These are phyloP conservation scores for Nothocercus julius DNA, from an alignment of 2,113 vertebrate genomes.

Conservation along the genomic window DNA sequence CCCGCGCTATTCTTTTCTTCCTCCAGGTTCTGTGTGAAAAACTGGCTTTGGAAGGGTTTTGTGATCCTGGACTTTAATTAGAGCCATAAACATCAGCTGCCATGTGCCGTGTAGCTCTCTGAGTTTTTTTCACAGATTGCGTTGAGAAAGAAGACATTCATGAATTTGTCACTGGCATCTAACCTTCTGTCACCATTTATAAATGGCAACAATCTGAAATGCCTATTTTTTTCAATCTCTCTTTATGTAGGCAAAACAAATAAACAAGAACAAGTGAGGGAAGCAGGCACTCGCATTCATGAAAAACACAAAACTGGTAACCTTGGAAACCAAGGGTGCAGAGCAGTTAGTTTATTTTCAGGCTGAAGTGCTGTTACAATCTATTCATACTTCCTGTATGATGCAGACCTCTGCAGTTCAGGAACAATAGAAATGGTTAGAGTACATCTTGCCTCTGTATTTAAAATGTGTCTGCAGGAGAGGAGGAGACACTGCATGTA, in stretches of 20 bases:
- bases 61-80: background rate
- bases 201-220: background rate
- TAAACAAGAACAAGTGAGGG: background rate
- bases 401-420: background rate
- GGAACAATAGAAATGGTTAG: background rate
- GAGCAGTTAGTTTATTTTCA: background rate
- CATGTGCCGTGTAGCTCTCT: background rate
- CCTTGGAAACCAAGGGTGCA: background rate
- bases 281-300: background rate
- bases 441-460: fast-evolving
- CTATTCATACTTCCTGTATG: background rate
- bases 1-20: background rate
- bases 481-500: background rate
- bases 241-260: background rate
- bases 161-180: background rate
- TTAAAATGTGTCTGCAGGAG: background rate
- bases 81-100: background rate
- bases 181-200: background rate
- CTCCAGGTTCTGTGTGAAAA: background rate
- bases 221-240: background rate
- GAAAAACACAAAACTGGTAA: background rate
- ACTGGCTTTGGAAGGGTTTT: background rate
- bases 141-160: background rate
- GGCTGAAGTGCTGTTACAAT: background rate
- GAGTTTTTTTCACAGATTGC: background rate